Evolutionary conservation across 1,140 invertebrate genomes (phyloP), one percentile per base, ranked within the genome.

Genomic region (Aphidius gifuensis): DNA sequence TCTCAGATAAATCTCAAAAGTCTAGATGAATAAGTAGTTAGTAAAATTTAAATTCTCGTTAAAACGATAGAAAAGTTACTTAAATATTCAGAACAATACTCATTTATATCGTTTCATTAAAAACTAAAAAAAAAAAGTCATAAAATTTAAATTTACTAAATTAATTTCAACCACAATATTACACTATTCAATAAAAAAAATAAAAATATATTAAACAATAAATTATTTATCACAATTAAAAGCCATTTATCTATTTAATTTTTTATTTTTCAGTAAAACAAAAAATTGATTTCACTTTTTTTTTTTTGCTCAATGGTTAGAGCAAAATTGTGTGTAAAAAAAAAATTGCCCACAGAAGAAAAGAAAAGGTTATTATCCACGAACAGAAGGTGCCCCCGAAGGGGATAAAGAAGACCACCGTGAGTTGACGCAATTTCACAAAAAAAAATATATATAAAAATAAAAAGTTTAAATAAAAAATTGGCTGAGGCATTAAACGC

Each of bases 351-450:
- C 9, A 39, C 11, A 40, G 23, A 23, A 53, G 23, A 38, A 53
- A 38, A 39, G 39, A 9, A 53, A 39, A 38, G 39, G 50, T 53
- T 53, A 53, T 53, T 53, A 53, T 38, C 50, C 50, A 53, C 38
- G 11, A 38, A 39, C 23, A 32, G 2, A 32, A 32, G 23, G 23
- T 32, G 23, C 23, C 23, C 11, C 50, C 9, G 32, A 50, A 50
- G 32, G 48, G n/a, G n/a, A 53, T 53, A 53, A 53, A 53, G 50
- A 53, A 23, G 50, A 53, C 50, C 50, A 53, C 50, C 46, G 51
- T 44, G 42, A 61, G 53, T 61, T 61, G 32, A 56, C 53, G 53
- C 53, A 16, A 11, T 23, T 46, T 16, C 11, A 46, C 43, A 39
- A 58, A 48, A 32, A 32, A 32, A 32, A 32, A 32, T 3, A 32